phyloP scores from a whole-genome alignment of 2,888 invertebrate species.

The Brachyptera risi region DNA sequence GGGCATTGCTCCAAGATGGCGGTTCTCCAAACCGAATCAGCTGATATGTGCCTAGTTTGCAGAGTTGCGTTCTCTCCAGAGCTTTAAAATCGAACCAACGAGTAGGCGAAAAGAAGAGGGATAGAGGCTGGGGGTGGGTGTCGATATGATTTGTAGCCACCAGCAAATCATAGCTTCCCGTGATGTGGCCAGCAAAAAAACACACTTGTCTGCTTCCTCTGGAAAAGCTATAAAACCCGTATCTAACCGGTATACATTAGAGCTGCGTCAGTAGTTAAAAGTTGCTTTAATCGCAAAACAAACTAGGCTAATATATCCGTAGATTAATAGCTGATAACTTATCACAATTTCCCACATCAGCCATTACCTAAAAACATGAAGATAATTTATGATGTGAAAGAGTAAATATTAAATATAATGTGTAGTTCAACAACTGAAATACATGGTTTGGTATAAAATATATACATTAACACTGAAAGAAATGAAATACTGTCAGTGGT shows the following conservation, averaged over 20 bases:
- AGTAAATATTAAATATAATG: conserved; percentile 7
- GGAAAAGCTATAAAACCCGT: conserved; percentile 8
- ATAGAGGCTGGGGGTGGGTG: neutral
- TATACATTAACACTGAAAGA: neutral
- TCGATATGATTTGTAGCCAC: conserved; percentile 16
- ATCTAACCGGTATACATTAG: neutral
- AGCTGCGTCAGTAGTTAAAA: conserved; percentile 9
- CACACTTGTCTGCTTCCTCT: conserved; percentile 8
- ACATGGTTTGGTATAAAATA: too few species aligned
- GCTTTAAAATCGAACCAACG: neutral
- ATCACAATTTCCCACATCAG: neutral
- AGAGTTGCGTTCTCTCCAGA: neutral
- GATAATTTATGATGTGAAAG: neutral
- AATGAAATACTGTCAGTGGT: conserved; percentile 16
- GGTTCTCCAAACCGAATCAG: conserved; percentile 8
- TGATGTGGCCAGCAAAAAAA: conserved; percentile 3
- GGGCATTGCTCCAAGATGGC: conserved; percentile 16
- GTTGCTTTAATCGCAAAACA: conserved; percentile 3
- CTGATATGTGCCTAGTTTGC: conserved; percentile 2
- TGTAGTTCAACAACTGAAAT: neutral
- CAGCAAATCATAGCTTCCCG: conserved; percentile 9
- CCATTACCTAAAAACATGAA: neutral
- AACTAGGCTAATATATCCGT: conserved; percentile 2
- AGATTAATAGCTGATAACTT: conserved; percentile 9
- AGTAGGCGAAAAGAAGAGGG: neutral